Base-by-base conservation (phyloP, 2,888 invertebrate genomes). In the Hydriomena furcata region DNA sequence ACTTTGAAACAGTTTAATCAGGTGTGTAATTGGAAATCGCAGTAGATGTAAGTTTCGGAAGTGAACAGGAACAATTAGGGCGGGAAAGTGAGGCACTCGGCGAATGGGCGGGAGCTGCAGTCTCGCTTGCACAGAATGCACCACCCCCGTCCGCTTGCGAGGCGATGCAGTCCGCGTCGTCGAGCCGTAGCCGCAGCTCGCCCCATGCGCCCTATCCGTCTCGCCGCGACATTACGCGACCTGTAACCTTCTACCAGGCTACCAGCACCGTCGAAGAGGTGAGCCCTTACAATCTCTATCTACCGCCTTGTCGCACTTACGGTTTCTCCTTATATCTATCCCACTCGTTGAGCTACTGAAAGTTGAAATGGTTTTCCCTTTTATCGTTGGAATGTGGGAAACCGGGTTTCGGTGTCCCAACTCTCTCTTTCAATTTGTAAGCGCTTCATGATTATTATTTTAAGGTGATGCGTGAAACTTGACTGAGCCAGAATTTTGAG, bases 361-460 rank as follows among this genome's bases (percentile, higher is more conserved):
- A 74, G 67, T 79, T 77, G 68, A 67, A 75, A 71, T 73, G 71
- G 82, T 73, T 90, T 90, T 90, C 90, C 85, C 90, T 90, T 89
- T 90, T 89, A 88, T 80, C 76, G 61, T 55, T 58, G 90, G 90
- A 88, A 89, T 89, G 89, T 85, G 76, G 85, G 82, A 85, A 87
- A 89, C 76, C 82, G 78, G 84, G 85, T 84, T 84, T 89, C 72
- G 71, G 83, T 82, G 83, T 76, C 76, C 77, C 71, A 73, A 88
- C 89, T 90, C 88, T 90, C 89, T 83, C 88, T 88, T 89, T 90
- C 90, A 76, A 76, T 78, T 70, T 83, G 84, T 87, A 85, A 86
- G 73, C 65, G 74, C 66, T 73, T 70, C 62, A 61, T 73, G 66
- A 76, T 82, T 76, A 73, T 70, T 71, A 69, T 68, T 59, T 52